Conservation (phyloP, 2,888 invertebrate species). For the Nymphalis urticae region DNA sequence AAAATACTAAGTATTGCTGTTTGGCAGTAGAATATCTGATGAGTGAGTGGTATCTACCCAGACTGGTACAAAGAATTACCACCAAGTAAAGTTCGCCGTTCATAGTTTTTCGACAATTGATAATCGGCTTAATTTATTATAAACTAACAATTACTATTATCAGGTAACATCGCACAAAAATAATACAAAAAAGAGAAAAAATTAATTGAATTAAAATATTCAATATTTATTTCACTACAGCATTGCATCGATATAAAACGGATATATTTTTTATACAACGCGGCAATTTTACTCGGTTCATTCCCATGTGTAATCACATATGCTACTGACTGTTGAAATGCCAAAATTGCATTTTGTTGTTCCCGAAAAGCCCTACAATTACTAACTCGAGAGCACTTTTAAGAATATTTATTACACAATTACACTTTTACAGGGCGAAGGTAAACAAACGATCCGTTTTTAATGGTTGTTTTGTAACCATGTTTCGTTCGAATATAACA, state of each 20-base stretch:
- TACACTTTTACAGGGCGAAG: constrained; percentile 55
- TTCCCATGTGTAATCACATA: not conserved
- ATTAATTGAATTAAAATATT: constrained; percentile 20
- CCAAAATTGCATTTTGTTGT: constrained; percentile 62
- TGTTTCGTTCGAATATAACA: constrained; percentile 67
- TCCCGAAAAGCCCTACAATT: constrained; percentile 57
- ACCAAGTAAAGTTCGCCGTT: too few species aligned
- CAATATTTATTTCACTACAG: not conserved
- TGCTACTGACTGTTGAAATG: constrained; percentile 17
- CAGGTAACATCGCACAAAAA: not conserved
- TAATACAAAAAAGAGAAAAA: constrained; percentile 4
- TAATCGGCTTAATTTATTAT: not conserved
- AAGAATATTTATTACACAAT: constrained; percentile 35
- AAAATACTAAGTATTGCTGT: too few species aligned
- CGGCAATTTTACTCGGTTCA: not conserved
- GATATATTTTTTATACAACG: not conserved
- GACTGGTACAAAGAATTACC: too few species aligned
- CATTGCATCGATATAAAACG: not conserved
- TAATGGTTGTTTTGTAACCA: constrained; percentile 56
- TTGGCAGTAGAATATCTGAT: too few species aligned
- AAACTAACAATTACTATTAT: too few species aligned
- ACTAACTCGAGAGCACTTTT: constrained; percentile 45
- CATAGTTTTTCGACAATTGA: not conserved
- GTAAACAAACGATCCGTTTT: constrained; percentile 27
- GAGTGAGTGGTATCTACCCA: too few species aligned